Base-by-base conservation (phyloP, 2,113 vertebrate genomes). In the Caranx ignobilis region DNA sequence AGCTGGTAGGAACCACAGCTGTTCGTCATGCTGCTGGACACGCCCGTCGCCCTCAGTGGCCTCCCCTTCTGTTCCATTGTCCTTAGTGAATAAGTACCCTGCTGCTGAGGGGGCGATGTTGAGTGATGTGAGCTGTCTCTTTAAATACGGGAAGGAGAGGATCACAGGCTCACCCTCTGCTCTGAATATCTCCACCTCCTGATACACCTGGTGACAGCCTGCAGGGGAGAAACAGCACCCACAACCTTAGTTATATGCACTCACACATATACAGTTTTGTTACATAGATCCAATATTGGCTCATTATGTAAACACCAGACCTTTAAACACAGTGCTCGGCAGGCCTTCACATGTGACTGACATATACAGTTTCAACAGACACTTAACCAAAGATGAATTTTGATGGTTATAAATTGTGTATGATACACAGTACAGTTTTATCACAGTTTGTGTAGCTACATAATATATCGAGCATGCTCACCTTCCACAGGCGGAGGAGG, bases 1-100 rank as follows among this genome's bases (percentile, higher is more conserved):
- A 37, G 92, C 95, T 11, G 97, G 97, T 68, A 98, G 91, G 77
- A 99, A 90, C 97, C 96, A 97, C 57, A 99, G 85, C 8, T 86
- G 48, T 0, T 89, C 74, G 3, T 78, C 77, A 35, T 80, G 75
- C 57, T 85, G 71, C 89, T 89, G 87, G 45, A 96, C 75, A 37
- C 96, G 90, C 48, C 87, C 87, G 55, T 90, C 77, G 32, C 73
- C 19, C 75, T 52, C 77, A 11, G n/a, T 78, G 35, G 0, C 37
- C 45, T 5, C 8, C 0, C 2, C 91, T 50, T 60, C 91, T 83
- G 18, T 76, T 5, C 47, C 34, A 0, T 83, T 80, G 59, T 8
- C 48, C 75, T 86, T 90, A 18, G 63, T 68, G 57, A 85, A 91
- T 80, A 82, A 31, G 64, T 56, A 88, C 4, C 15, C 84, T 0